Evolutionary conservation across 2,113 vertebrate species (phyloP).

Genomic region (Myiozetetes cayanensis): DNA sequence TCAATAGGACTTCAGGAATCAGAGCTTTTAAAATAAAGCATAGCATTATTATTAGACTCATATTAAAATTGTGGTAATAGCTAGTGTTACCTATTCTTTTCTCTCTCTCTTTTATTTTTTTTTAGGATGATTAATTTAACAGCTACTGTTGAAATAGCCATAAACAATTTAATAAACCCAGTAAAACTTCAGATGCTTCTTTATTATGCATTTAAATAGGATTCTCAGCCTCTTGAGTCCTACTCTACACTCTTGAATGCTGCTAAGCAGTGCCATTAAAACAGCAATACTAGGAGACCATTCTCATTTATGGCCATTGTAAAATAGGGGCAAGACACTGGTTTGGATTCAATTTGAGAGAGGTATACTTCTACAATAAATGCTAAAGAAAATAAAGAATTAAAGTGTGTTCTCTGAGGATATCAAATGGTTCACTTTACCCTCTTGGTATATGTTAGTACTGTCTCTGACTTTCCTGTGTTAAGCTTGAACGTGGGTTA

Average conservation of each 20-base stretch:
- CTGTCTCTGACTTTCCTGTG: not conserved
- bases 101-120: not conserved
- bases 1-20: slow-evolving; percentile 6
- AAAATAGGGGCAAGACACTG: not conserved
- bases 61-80: not conserved
- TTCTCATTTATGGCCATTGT: slow-evolving; percentile 12
- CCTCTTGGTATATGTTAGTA: not conserved
- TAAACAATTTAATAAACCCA: slow-evolving; percentile 63
- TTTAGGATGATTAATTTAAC: slow-evolving; percentile 49
- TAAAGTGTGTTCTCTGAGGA: not conserved
- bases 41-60: not conserved
- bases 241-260: slow-evolving; percentile 42
- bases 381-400: not conserved
- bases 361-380: not conserved
- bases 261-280: slow-evolving; percentile 54
- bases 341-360: not conserved
- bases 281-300: not conserved
- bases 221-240: slow-evolving; percentile 38
- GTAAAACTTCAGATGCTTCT: slow-evolving; percentile 54
- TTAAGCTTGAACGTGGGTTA: not conserved
- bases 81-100: not conserved
- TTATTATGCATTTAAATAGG: slow-evolving; percentile 53
- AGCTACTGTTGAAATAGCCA: slow-evolving; percentile 3
- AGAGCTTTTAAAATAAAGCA: slow-evolving; percentile 16
- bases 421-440: not conserved